Evolutionary conservation across 2,888 invertebrate genomes (phyloP).

Genomic region (Lamellibrachia satsuma): DNA sequence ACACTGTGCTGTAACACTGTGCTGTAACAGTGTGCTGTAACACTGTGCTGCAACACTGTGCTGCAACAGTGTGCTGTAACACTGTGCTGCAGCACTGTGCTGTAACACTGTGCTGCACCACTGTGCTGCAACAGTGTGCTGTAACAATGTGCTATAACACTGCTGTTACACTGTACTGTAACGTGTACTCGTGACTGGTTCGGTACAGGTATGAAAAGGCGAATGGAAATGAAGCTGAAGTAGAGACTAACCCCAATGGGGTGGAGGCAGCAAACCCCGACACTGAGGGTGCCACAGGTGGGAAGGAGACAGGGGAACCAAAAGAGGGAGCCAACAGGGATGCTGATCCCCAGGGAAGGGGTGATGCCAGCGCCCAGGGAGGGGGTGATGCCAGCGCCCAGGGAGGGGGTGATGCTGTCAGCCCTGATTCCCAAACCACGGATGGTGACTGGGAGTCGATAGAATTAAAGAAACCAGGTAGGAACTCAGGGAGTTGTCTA

Average conservation of each 20-base stretch:
- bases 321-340: background rate
- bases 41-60: no score
- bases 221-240: background rate
- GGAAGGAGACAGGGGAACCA: background rate
- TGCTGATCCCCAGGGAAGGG: background rate
- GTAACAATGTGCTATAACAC: background rate
- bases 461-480: background rate
- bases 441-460: background rate
- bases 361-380: background rate
- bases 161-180: background rate
- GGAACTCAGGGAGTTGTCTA: background rate
- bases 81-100: no score
- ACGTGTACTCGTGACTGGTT: background rate
- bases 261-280: background rate
- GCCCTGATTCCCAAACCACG: background rate
- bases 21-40: no score
- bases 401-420: conserved; percentile 8
- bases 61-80: no score
- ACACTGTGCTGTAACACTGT: no score
- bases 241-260: background rate
- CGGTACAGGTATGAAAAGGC: background rate
- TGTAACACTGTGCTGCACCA: no score
- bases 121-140: no score
- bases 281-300: background rate
- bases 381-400: background rate